phyloP scores from a whole-genome alignment of 2,888 invertebrate species.

The Drosophila hamatofila region DNA sequence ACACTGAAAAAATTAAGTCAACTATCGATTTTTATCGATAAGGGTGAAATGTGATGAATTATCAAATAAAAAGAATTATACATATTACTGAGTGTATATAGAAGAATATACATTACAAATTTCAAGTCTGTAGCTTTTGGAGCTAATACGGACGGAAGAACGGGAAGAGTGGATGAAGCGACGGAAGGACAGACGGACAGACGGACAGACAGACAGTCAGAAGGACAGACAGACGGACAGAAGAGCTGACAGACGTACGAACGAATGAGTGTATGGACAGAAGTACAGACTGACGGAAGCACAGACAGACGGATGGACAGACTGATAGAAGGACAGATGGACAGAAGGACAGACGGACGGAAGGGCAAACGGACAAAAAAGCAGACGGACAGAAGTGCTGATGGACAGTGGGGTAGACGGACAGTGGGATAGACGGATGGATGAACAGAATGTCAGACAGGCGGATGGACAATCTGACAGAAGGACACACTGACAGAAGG shows the following conservation, averaged over 20 bases:
- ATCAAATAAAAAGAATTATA: background rate
- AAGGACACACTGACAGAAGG: background rate
- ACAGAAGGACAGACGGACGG: background rate
- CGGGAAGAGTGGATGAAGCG: too few relatives aligned
- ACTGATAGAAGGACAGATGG: background rate
- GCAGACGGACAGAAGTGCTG: too few relatives aligned
- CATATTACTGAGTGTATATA: background rate
- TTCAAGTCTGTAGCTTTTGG: background rate
- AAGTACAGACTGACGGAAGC: too few relatives aligned
- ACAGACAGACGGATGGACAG: too few relatives aligned
- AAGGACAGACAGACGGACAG: too few relatives aligned
- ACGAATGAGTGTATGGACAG: too few relatives aligned
- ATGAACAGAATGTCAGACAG: too few relatives aligned
- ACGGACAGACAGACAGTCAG: background rate
- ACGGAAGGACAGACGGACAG: background rate
- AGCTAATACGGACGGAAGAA: background rate
- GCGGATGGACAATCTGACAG: background rate
- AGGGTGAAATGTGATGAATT: background rate
- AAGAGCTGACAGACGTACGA: too few relatives aligned
- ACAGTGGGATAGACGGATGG: background rate
- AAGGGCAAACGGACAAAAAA: background rate
- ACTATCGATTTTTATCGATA: background rate
- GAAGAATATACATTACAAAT: background rate
- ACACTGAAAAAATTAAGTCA: background rate
- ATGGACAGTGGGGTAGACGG: background rate